These are phyloP conservation scores for Lineus longissimus DNA, from an alignment of 1,140 invertebrate species.

Conservation along the genomic window DNA sequence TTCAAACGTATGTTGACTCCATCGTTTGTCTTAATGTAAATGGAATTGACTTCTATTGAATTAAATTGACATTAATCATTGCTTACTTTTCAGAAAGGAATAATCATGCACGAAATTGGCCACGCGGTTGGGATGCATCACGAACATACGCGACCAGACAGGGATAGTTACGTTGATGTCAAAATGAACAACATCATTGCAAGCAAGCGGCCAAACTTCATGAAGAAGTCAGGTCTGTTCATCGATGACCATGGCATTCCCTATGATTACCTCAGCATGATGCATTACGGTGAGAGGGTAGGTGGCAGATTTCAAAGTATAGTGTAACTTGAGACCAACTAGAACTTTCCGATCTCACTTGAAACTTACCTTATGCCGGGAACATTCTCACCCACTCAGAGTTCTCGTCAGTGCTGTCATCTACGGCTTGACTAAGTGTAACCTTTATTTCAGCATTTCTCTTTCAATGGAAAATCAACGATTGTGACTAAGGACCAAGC, in stretches of 20 bases:
- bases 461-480: conserved; percentile 20
- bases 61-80: too few relatives aligned
- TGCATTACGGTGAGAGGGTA: neutral
- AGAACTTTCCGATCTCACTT: too few relatives aligned
- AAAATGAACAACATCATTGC: conserved; percentile 52
- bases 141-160: neutral
- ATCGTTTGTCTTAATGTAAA: too few relatives aligned
- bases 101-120: neutral
- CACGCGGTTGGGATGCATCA: neutral
- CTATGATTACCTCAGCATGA: neutral
- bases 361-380: too few relatives aligned
- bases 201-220: neutral
- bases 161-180: conserved; percentile 54
- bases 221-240: too few relatives aligned
- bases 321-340: too few relatives aligned
- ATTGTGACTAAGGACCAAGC: conserved; percentile 22
- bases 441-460: conserved; percentile 12
- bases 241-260: neutral
- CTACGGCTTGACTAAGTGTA: too few relatives aligned
- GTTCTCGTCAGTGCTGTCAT: too few relatives aligned
- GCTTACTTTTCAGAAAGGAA: neutral
- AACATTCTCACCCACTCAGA: too few relatives aligned
- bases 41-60: too few relatives aligned
- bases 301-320: neutral
- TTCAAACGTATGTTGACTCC: neutral